These are phyloP conservation scores for Pyrgilauda ruficollis DNA, from an alignment of 2,113 vertebrate genomes.

Conservation along the genomic window DNA sequence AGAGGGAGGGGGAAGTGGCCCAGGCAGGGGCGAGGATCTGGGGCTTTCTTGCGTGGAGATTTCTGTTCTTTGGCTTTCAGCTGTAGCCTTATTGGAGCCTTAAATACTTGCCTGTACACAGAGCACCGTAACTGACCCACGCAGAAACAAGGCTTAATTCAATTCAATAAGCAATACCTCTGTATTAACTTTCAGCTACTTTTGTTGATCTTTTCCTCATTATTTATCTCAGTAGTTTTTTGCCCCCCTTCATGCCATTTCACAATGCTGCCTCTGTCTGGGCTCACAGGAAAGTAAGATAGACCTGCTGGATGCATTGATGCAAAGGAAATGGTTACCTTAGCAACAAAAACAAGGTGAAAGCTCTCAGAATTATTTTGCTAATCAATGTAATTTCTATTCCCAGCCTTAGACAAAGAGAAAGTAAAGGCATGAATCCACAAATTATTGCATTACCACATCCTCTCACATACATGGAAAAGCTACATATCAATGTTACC, in stretches of 20 bases:
- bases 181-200: conserved; percentile 47
- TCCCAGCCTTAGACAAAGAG: background rate
- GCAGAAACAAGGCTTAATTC: conserved; percentile 47
- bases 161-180: conserved; percentile 26
- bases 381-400: conserved; percentile 42
- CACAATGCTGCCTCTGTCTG: conserved; percentile 66
- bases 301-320: conserved; percentile 45
- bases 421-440: background rate
- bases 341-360: conserved; percentile 65
- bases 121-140: background rate
- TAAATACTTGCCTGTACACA: background rate
- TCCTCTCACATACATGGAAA: background rate
- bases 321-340: conserved; percentile 66
- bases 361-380: conserved; percentile 41
- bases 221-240: conserved; percentile 45
- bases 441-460: background rate
- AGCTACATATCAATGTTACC: background rate
- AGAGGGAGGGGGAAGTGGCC: accelerated
- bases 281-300: conserved; percentile 26
- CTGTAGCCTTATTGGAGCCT: background rate
- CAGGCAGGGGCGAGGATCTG: accelerated
- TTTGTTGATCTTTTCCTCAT: conserved; percentile 41
- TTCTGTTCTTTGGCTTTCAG: background rate
- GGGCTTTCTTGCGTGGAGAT: background rate
- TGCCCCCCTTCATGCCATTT: background rate